Base-by-base conservation (phyloP, 2,797 vertebrate species). In the Ficedula albicollis region DNA sequence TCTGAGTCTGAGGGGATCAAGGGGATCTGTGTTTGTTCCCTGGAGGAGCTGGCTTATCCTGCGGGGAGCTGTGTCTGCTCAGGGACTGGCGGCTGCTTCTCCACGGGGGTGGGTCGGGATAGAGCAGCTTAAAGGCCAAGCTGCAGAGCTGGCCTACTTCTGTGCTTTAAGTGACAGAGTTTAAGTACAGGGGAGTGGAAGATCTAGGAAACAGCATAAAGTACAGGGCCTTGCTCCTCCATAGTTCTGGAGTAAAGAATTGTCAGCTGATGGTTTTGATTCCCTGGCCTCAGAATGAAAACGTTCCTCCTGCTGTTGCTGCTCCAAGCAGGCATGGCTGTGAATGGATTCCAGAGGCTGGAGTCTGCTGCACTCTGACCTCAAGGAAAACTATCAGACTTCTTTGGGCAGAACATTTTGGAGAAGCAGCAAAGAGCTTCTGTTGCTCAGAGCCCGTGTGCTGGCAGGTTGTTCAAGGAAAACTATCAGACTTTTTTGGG, bases 371-470 rank as follows among this genome's bases (percentile, higher is more conserved):
- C 62, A 13, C 32, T 56, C 56, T 66, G 84, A 44, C 55, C 70
- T 20, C 0, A 0, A 29, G 59, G 36, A 66, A 55, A 56, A 38
- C 70, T 36, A 70, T 30, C 55, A 11, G 10, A 6, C 7, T 8
- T 3, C 38, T 29, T 12, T 5, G 18, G 25, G 54, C 8, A 4
- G 13, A 41, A 10, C 23, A 7, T 7, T 49, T 7, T 48, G 39
- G 77, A 69, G 88, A 4, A n/a, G 21, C 36, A 54, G 83, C 69
- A 38, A 39, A 72, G 70, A 27, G 30, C 34, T 29, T 1, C 1
- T 5, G 41, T 9, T 26, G 63, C 38, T 30, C 1, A 0, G 46
- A 29, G 48, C 43, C 36, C 0, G 1, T 1, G 17, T 4, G 2
- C 39, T 3, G 54, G 22, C 2, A 1, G 5, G 2, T 11, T 27